These are phyloP conservation scores for Gibbula magus DNA, from an alignment of 2,888 invertebrate species.

Conservation along the genomic window DNA sequence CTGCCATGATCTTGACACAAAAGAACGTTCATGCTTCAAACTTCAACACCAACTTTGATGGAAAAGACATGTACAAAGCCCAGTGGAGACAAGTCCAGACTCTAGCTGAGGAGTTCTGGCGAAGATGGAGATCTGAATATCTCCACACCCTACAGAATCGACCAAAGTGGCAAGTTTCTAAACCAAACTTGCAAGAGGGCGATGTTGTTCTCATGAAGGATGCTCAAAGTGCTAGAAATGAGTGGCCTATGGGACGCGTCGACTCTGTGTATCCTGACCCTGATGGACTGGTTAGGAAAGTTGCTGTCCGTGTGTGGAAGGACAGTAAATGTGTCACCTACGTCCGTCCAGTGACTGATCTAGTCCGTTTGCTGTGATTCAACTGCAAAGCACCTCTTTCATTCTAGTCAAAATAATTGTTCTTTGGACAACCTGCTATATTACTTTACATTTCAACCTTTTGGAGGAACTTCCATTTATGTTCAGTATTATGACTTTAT, in stretches of 20 bases:
- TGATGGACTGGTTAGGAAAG: slow-evolving; percentile 27
- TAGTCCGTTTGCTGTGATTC: too few relatives aligned
- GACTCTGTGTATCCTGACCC: slow-evolving; percentile 18
- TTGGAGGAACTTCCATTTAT: too few relatives aligned
- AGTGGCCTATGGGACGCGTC: slow-evolving; percentile 34
- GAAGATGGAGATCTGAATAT: slow-evolving; percentile 34
- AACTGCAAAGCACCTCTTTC: too few relatives aligned
- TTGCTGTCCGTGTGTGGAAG: slow-evolving; percentile 11
- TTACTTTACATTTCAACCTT: too few relatives aligned
- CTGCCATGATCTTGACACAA: slow-evolving; percentile 19
- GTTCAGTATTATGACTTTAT: too few relatives aligned
- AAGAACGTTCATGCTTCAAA: slow-evolving; percentile 12
- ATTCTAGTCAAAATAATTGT: too few relatives aligned
- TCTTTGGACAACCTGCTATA: too few relatives aligned
- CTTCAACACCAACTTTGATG: background rate
- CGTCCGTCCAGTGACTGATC: slow-evolving; percentile 21
- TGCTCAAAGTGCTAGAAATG: slow-evolving; percentile 11
- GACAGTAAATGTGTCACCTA: slow-evolving; percentile 15
- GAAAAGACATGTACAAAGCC: slow-evolving; percentile 18
- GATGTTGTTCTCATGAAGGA: slow-evolving; percentile 36
- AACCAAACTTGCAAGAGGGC: slow-evolving; percentile 19
- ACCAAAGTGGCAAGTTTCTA: slow-evolving; percentile 31
- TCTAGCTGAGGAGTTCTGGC: slow-evolving; percentile 35
- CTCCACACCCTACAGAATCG: slow-evolving; percentile 31
- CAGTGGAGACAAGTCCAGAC: slow-evolving; percentile 37